Evolutionary conservation across 2,797 vertebrate genomes (phyloP).

Genomic region (Hyperoplus immaculatus): DNA sequence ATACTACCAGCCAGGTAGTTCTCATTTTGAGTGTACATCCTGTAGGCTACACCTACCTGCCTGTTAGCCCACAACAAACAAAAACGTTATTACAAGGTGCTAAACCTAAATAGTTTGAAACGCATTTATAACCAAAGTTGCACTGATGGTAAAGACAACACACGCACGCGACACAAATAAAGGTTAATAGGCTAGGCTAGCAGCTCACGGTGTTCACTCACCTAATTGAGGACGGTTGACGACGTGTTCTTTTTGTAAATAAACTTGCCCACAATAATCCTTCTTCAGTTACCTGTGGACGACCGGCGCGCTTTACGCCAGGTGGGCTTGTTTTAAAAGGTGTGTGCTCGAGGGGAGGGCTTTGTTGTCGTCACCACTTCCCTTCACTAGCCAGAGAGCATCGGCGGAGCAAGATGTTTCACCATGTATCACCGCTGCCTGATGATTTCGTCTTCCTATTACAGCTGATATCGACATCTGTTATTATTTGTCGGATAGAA

Average conservation of each 20-base stretch:
- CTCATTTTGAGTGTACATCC: no score
- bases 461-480: background rate
- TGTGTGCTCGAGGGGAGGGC: background rate
- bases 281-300: slow-evolving; percentile 21
- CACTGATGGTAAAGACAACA: background rate
- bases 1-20: no score
- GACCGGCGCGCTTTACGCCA: slow-evolving; percentile 8
- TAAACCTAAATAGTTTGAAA: background rate
- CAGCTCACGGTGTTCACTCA: background rate
- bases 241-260: background rate
- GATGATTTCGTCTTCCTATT: no score
- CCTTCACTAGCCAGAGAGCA: background rate
- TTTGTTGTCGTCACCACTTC: background rate
- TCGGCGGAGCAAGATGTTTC: background rate
- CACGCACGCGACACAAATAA: background rate
- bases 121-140: background rate
- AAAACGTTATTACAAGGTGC: background rate
- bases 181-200: background rate
- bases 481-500: no score
- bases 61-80: background rate
- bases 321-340: slow-evolving; percentile 24
- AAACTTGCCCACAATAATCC: background rate
- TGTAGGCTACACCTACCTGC: background rate
- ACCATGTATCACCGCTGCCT: background rate
- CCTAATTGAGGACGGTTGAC: background rate